Evolutionary conservation across 2,113 vertebrate genomes (phyloP).

Genomic region (Galbula dea): DNA sequence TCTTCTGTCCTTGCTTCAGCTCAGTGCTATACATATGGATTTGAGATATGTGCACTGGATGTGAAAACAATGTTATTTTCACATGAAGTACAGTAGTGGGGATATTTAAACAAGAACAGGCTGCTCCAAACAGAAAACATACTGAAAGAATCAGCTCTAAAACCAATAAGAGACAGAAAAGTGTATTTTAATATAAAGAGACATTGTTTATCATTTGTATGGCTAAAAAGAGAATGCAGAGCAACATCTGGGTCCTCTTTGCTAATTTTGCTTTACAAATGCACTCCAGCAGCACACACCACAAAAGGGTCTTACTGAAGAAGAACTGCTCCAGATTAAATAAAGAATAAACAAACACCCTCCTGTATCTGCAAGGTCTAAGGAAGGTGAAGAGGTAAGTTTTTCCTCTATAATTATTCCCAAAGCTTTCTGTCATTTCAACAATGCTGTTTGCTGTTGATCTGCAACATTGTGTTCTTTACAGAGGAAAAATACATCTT

Average conservation of each 20-base stretch:
- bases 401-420: background rate
- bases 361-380: background rate
- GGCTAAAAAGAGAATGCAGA: slow-evolving; percentile 36
- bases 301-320: background rate
- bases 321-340: background rate
- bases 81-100: background rate
- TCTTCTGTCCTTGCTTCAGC: background rate
- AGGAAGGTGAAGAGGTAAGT: background rate
- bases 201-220: slow-evolving; percentile 43
- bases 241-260: slow-evolving; percentile 50
- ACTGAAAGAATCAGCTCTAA: slow-evolving; percentile 32
- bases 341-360: background rate
- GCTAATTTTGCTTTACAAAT: slow-evolving; percentile 44
- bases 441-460: background rate
- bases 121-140: slow-evolving; percentile 28
- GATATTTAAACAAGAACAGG: slow-evolving; percentile 21
- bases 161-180: slow-evolving; percentile 8
- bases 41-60: background rate
- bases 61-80: slow-evolving; percentile 5
- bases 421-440: background rate
- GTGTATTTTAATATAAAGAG: slow-evolving; percentile 20
- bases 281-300: slow-evolving; percentile 3
- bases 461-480: background rate
- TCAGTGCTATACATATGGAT: background rate
- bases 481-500: background rate